Percentiles rank a stretch among this genome's conserved stretches.
Conservation (phyloP, 2,888 invertebrate genomes). For the Callimorpha dominula region DNA sequence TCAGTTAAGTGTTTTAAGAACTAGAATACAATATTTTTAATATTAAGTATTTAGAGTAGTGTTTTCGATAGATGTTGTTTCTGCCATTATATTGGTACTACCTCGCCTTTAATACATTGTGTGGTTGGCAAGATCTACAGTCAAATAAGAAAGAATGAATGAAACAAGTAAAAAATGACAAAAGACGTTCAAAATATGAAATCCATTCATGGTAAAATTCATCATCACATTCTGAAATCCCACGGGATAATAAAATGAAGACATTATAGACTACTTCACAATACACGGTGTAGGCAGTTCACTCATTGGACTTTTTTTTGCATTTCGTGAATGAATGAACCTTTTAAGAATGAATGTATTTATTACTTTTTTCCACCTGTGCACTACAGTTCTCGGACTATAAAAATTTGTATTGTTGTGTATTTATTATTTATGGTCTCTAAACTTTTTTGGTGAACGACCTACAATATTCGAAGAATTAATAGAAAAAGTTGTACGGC, state of each 20-base stretch:
- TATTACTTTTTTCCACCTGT: conserved; percentile 73
- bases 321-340: conserved; percentile 71
- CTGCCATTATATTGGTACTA: not conserved
- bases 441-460: conserved; percentile 55
- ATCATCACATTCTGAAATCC: conserved; percentile 64
- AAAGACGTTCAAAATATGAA: conserved; percentile 31
- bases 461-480: conserved; percentile 44
- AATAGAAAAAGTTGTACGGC: conserved; percentile 30
- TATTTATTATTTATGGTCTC: conserved; percentile 78
- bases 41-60: not conserved
- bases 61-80: not conserved
- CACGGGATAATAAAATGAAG: conserved; percentile 80
- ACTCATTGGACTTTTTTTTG: conserved; percentile 62
- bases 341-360: conserved; percentile 67
- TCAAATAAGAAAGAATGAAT: conserved; percentile 14
- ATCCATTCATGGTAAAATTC: conserved; percentile 34
- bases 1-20: not conserved
- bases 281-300: conserved; percentile 54
- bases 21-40: not conserved
- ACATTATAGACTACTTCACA: conserved; percentile 76
- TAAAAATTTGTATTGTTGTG: conserved; percentile 84
- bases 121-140: conserved; percentile 31
- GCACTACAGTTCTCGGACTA: conserved; percentile 66
- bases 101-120: not conserved
- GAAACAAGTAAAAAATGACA: conserved; percentile 18